These are phyloP conservation scores for Scytalopus superciliaris DNA, from an alignment of 2,113 vertebrate species.

Conservation along the genomic window DNA sequence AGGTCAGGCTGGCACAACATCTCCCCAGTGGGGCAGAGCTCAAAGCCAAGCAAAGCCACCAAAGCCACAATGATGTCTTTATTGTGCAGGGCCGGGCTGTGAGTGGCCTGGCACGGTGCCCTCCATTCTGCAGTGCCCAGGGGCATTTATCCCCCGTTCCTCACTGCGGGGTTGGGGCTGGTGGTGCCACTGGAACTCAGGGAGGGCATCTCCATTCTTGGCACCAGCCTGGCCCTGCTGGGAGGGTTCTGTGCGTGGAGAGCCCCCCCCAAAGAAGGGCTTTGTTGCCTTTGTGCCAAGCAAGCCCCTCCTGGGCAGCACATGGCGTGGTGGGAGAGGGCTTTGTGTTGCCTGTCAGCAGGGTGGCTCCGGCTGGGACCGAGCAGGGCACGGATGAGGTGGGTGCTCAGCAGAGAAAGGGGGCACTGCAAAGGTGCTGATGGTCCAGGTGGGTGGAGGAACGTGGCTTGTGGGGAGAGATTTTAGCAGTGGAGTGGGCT, in stretches of 20 bases:
- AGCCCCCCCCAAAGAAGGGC: neutral
- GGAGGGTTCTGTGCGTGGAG: neutral
- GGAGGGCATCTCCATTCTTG: slow-evolving; percentile 3
- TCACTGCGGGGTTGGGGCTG: too few species aligned
- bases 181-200: neutral
- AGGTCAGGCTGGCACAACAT: slow-evolving; percentile 42
- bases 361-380: neutral
- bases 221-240: neutral
- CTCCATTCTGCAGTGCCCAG: slow-evolving; percentile 46
- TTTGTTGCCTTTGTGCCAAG: slow-evolving; percentile 24
- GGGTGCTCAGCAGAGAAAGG: neutral
- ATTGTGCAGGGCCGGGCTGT: slow-evolving; percentile 38
- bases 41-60: slow-evolving; percentile 13
- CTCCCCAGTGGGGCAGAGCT: slow-evolving; percentile 30
- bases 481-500: neutral
- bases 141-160: too few species aligned
- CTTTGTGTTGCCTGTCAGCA: slow-evolving; percentile 35
- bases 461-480: neutral
- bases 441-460: neutral
- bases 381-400: neutral
- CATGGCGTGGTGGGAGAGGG: neutral
- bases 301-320: neutral
- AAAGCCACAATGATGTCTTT: slow-evolving; percentile 38
- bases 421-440: neutral
- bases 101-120: slow-evolving; percentile 38